Base-by-base conservation (phyloP, 2,888 invertebrate genomes). In the Troglohyphantes excavatus region DNA sequence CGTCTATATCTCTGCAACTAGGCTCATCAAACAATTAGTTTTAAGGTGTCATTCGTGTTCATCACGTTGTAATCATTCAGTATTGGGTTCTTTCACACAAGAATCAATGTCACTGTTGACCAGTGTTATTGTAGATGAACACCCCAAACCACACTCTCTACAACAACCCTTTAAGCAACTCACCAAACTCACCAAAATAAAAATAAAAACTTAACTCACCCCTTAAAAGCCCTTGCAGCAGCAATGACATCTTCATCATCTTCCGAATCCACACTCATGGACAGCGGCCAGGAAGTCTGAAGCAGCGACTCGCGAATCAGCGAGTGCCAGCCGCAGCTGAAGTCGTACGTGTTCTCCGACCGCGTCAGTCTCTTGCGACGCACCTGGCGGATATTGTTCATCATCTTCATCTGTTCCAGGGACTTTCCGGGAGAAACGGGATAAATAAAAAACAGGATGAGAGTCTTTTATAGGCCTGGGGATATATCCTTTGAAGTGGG, bases 261-360 rank as follows among this genome's bases (percentile, higher is more conserved):
- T 3, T 91, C 91, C 59, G 91, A 89, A 92, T 91, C 92, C 82
- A 92, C 91, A 72, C 92, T 92, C 67, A 92, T 91, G 6, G 92
- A 92, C 79, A 92, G 90, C 19, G 92, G 92, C 92, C 92, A 92
- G 7, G 92, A 92, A 39, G 92, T 92, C 84, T 92, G 92, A 68
- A 92, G 82, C 0, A 92, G 90, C 7, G 91, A 91, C 82, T 92
- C 92, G 26, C 92, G 85, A 65, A 92, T 92, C 53, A 92, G 90
- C 17, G 92, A 91, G 84, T 92, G 91, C 92, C 92, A 92, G 11
- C 92, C 92, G 13, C 90, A 87, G 23, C 85, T 88, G 79, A 90
- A 87, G 61, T 90, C 90, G 59, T 90, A 90, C 78, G 88, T 90
- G 67, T 90, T 84, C 83, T 90, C 90, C 13, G 90, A 90, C 11